A percentile compares a stretch with the other conserved stretches of the same genome.
phyloP scores from a whole-genome alignment of 2,888 invertebrate species.

The Cancer borealis region DNA sequence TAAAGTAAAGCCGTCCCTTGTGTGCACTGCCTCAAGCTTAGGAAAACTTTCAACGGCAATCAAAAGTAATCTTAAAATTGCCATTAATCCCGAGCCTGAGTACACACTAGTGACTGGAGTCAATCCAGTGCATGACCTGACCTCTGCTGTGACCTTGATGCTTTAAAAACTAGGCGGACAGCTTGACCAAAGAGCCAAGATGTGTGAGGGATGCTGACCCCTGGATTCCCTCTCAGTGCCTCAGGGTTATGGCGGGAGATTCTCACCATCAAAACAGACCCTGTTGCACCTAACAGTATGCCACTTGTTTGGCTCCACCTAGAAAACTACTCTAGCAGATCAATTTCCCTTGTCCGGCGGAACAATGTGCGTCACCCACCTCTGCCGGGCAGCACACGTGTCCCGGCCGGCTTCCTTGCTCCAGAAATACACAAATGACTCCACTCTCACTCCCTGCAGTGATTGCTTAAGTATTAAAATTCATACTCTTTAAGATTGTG shows the following conservation, averaged over 20 bases:
- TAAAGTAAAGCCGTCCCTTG: background rate
- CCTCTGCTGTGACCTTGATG: conserved; percentile 1
- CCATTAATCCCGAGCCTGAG: background rate
- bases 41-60: background rate
- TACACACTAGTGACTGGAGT: background rate
- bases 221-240: background rate
- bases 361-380: background rate
- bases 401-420: background rate
- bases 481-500: conserved; percentile 33
- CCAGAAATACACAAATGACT: conserved; percentile 27
- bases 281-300: background rate
- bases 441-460: conserved; percentile 35
- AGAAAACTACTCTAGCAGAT: conserved; percentile 34
- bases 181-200: conserved; percentile 30
- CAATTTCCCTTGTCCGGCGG: background rate
- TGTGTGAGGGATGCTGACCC: background rate
- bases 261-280: background rate
- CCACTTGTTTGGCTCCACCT: conserved; percentile 2
- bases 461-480: conserved; percentile 42
- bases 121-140: background rate
- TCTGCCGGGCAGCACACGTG: background rate
- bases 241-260: background rate
- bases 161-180: conserved; percentile 7
- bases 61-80: background rate
- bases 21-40: background rate